phyloP scores from a whole-genome alignment of 2,797 vertebrate species.

The Parambassis ranga region DNA sequence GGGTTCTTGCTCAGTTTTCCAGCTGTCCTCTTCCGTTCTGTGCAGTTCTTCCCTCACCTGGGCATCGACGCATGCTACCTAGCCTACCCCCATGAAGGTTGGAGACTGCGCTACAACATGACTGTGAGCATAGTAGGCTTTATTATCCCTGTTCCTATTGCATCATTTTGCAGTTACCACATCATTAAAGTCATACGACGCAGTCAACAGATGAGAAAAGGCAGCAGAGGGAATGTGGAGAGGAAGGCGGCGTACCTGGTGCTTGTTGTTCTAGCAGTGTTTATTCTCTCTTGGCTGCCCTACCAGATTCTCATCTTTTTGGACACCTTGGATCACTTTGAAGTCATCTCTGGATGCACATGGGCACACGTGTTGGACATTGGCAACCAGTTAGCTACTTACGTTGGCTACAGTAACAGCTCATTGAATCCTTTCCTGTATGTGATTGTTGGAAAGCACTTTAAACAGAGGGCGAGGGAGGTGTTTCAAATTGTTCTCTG shows the following conservation, averaged over 20 bases:
- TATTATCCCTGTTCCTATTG: constrained; percentile 80
- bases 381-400: constrained; percentile 77
- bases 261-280: constrained; percentile 82
- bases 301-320: constrained; percentile 85
- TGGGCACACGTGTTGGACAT: constrained; percentile 65
- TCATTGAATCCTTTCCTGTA: constrained; percentile 90
- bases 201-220: constrained; percentile 67
- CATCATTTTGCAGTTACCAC: constrained; percentile 79
- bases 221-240: constrained; percentile 73
- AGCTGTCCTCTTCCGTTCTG: constrained; percentile 77
- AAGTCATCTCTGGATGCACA: constrained; percentile 65
- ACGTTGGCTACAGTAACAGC: constrained; percentile 86
- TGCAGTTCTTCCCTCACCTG: constrained; percentile 40
- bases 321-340: constrained; percentile 74
- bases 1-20: constrained; percentile 83
- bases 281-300: constrained; percentile 86
- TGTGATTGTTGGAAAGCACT: constrained; percentile 88
- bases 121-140: constrained; percentile 83
- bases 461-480: constrained; percentile 82
- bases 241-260: constrained; percentile 82
- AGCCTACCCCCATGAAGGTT: constrained; percentile 73
- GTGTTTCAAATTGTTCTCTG: constrained; percentile 61
- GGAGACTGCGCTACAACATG: constrained; percentile 80
- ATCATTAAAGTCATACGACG: constrained; percentile 78
- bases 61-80: constrained; percentile 78